Conservation (phyloP, 2,797 vertebrate species). For the Hippoglossus hippoglossus region DNA sequence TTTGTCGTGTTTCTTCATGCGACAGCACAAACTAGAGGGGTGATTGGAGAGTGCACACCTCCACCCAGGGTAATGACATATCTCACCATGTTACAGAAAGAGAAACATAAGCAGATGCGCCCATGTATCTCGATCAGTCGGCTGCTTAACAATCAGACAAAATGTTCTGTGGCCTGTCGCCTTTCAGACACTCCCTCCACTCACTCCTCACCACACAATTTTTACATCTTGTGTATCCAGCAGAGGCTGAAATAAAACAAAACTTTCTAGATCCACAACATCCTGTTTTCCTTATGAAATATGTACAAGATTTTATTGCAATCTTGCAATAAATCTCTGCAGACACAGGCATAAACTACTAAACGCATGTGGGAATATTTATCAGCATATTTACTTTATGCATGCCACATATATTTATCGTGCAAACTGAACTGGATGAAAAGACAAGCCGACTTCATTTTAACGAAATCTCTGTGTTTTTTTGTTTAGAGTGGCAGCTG, state of each 20-base stretch:
- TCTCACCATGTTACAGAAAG: background rate
- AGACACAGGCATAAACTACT: background rate
- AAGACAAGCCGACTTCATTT: no score
- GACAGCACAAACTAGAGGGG: constrained; percentile 45
- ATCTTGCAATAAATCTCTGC: background rate
- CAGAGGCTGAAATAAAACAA: background rate
- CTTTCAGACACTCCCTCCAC: background rate
- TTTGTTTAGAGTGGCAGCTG: background rate
- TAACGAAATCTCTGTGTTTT: no score
- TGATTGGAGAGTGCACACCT: background rate
- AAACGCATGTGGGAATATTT: background rate
- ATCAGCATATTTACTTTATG: background rate
- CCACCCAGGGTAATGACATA: background rate
- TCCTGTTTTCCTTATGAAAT: background rate
- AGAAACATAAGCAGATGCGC: no score
- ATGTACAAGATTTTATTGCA: background rate
- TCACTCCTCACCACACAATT: background rate
- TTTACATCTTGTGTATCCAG: background rate
- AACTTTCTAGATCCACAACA: no score
- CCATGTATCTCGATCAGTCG: no score
- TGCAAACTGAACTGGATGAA: background rate
- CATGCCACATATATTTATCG: background rate
- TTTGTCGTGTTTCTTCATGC: constrained; percentile 51
- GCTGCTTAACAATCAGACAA: no score
- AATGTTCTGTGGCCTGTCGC: no score